Evolutionary conservation across 2,113 vertebrate species (phyloP), one percentile per base, ranked within the genome.

Genomic region (Ifrita kowaldi): DNA sequence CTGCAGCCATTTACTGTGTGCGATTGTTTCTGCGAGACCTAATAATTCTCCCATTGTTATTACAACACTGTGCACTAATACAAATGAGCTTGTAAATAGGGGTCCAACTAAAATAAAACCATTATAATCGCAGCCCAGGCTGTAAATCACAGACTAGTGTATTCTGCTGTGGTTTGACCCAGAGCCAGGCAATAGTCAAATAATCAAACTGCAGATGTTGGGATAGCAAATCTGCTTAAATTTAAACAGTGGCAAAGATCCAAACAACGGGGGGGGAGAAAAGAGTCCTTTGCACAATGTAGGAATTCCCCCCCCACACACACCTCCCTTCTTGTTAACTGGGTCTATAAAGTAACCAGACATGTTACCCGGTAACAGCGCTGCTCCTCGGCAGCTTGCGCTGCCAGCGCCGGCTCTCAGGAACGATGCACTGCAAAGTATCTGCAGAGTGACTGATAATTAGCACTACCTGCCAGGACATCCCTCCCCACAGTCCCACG

Each of bases 121-220:
- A 97, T 98, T 98, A 97, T 93, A 98, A 96, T 98, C 97, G 90
- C 74, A 84, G 96, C 87, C 94, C 94, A 93, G 97, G 95, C 97
- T 97, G 95, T 97, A 98, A 98, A 98, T 98, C 97, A 97, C 95
- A 93, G 95, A 91, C 96, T 93, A 95, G 98, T 80, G 94, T 95
- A 95, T 96, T 98, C 97, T 97, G 95, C 97, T 93, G 97, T 96
- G 98, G 97, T 97, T 98, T 98, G 98, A 98, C 91, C 16, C 19
- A 84, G 95, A 97, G 98, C 98, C 98, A 98, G 89, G 96, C 97
- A 98, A 98, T 96, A 98, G 98, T 98, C 98, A 98, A 98, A 98
- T 97, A 98, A 98, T 98, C 98, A 98, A 98, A 98, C 97, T 98
- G 96, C 98, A 98, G 97, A 98, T 98, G 97, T 97, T 91, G 93